Evolutionary conservation across 2,113 vertebrate genomes (phyloP).

Genomic region (Neolamprologus sp.): DNA sequence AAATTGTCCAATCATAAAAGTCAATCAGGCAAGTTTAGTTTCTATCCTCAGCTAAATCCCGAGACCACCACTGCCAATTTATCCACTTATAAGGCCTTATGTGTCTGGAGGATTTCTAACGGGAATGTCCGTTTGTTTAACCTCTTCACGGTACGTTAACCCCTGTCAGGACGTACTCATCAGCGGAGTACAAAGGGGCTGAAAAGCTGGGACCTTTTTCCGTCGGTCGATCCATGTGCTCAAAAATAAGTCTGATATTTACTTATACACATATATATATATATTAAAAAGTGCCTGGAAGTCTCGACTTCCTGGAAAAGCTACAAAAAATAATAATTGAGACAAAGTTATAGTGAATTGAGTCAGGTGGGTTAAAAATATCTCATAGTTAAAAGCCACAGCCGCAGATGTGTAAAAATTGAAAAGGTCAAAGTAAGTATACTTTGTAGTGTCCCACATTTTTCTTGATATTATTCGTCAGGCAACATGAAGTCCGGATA

Average conservation of each 20-base stretch:
- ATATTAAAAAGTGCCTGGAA: neutral
- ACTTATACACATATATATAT: neutral
- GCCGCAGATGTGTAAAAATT: neutral
- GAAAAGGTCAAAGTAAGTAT: neutral
- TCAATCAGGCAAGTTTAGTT: neutral
- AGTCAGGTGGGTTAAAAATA: neutral
- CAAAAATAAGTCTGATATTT: neutral
- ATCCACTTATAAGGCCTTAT: constrained; percentile 24
- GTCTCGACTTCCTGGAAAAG: neutral
- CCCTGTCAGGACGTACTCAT: constrained; percentile 83
- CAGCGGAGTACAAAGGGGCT: constrained; percentile 69
- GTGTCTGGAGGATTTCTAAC: constrained; percentile 53
- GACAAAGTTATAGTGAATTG: neutral
- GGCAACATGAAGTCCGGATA: neutral
- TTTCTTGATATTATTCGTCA: neutral
- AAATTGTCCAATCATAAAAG: neutral
- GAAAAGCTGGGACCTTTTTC: constrained; percentile 28
- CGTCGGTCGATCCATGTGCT: neutral
- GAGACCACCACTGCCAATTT: neutral
- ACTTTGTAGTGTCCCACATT: neutral
- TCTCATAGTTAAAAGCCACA: neutral
- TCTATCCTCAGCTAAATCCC: neutral
- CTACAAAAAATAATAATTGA: neutral
- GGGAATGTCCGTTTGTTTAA: constrained; percentile 86
- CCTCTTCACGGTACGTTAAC: constrained; percentile 88